These are phyloP conservation scores for Anagyrus pseudococci DNA, from an alignment of 2,888 invertebrate species.

Conservation along the genomic window DNA sequence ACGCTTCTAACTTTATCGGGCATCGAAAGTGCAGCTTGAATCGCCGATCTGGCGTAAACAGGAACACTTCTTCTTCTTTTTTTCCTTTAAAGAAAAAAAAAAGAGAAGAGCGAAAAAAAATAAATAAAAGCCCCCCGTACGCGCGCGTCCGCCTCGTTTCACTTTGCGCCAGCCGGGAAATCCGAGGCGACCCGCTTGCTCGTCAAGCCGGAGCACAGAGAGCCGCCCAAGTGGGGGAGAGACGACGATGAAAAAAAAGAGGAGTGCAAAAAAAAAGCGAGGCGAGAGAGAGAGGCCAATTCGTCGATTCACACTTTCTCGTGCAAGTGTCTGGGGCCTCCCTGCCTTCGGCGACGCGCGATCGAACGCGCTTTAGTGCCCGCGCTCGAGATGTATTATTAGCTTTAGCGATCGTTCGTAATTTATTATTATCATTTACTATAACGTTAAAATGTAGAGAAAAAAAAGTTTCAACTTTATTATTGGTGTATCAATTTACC, in stretches of 20 bases:
- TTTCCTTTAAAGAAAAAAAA: not conserved
- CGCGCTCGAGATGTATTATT: conserved; percentile 35
- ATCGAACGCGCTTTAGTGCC: conserved; percentile 7
- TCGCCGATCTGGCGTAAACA: not conserved
- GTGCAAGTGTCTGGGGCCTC: not conserved
- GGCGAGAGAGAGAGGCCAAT: too few relatives aligned
- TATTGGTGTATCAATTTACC: not conserved
- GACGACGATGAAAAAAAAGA: not conserved
- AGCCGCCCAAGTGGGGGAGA: not conserved
- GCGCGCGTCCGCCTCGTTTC: not conserved
- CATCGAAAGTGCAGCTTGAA: too few relatives aligned
- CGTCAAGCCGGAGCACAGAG: not conserved
- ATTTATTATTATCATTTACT: conserved; percentile 6
- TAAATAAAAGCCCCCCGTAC: not conserved
- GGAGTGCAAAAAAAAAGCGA: too few relatives aligned
- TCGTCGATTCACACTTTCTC: conserved; percentile 20
- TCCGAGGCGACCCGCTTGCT: conserved; percentile 17
- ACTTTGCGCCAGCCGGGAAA: not conserved
- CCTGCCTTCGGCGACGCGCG: too few relatives aligned
- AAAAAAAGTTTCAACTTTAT: not conserved
- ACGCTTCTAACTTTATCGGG: too few relatives aligned
- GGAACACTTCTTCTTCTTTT: not conserved
- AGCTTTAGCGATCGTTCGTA: conserved; percentile 22
- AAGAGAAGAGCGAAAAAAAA: not conserved
- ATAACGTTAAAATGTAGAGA: not conserved